Evolutionary conservation across 2,797 vertebrate species (phyloP).

Genomic region (Enteromius paludinosus): DNA sequence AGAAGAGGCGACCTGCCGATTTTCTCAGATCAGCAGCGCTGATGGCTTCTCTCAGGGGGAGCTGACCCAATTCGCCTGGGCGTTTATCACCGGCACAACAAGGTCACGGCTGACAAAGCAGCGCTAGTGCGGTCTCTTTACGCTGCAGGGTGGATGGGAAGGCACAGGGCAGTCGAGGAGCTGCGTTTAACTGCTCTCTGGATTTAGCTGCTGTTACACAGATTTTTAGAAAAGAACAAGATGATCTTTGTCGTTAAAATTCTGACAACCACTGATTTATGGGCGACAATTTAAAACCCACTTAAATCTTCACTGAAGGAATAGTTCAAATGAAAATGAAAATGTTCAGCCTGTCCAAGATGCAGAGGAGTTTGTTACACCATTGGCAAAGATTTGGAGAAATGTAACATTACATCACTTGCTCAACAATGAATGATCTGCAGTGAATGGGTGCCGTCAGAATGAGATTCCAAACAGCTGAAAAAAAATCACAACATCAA

Average conservation of each 20-base stretch:
- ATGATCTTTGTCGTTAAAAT: too few relatives aligned
- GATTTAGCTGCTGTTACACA: not conserved
- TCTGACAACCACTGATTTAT: too few relatives aligned
- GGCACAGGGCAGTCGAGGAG: not conserved
- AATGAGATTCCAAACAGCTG: not conserved
- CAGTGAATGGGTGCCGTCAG: not conserved
- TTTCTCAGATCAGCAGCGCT: slow-evolving; percentile 51
- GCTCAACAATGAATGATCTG: not conserved
- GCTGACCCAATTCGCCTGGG: slow-evolving; percentile 51
- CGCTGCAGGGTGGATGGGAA: not conserved
- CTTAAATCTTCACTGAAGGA: not conserved
- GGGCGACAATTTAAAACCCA: not conserved
- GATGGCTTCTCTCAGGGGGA: slow-evolving; percentile 55
- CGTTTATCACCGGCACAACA: slow-evolving; percentile 60
- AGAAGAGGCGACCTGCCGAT: slow-evolving; percentile 37
- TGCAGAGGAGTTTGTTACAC: not conserved
- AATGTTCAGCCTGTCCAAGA: not conserved
- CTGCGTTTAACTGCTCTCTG: not conserved
- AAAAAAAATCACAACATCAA: too few relatives aligned
- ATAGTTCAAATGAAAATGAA: not conserved
- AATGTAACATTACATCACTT: not conserved
- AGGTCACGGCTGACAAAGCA: slow-evolving; percentile 54
- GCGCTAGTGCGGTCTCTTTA: slow-evolving; percentile 28
- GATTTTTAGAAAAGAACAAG: not conserved
- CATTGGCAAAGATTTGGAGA: not conserved